Evolutionary conservation across 2,888 invertebrate species (phyloP).

Genomic region (Cryptocephalus moraei): DNA sequence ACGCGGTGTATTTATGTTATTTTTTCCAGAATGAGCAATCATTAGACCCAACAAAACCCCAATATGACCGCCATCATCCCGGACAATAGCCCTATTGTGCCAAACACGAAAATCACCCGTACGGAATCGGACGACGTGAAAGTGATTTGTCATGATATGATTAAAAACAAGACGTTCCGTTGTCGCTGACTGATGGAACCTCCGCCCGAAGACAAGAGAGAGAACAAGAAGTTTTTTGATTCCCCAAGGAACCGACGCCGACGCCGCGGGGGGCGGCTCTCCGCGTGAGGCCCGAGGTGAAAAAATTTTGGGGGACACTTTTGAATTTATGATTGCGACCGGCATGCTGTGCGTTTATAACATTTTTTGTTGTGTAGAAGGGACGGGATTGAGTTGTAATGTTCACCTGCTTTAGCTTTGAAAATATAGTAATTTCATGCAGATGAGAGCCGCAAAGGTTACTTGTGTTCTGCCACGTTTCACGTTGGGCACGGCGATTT

Average conservation of each 20-base stretch:
- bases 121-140: slow-evolving; percentile 13
- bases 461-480: no score
- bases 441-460: no score
- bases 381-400: slow-evolving; percentile 21
- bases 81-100: slow-evolving; percentile 8
- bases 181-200: slow-evolving; percentile 19
- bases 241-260: slow-evolving; percentile 6
- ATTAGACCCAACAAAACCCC: no score
- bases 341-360: no score
- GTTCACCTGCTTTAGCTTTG: slow-evolving; percentile 18
- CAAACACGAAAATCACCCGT: slow-evolving; percentile 10
- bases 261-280: slow-evolving; percentile 10
- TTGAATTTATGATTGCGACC: no score
- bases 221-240: slow-evolving; percentile 15
- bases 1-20: no score
- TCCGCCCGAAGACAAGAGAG: slow-evolving; percentile 15
- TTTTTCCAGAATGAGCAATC: no score
- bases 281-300: slow-evolving; percentile 7
- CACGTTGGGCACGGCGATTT: no score
- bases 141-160: slow-evolving; percentile 22
- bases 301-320: slow-evolving; percentile 11
- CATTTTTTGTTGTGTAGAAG: no score
- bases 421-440: slow-evolving; percentile 6
- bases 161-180: slow-evolving; percentile 14
- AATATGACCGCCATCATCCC: background rate